Evolutionary conservation across 2,888 invertebrate genomes (phyloP).

Genomic region (Acleris sparsana): DNA sequence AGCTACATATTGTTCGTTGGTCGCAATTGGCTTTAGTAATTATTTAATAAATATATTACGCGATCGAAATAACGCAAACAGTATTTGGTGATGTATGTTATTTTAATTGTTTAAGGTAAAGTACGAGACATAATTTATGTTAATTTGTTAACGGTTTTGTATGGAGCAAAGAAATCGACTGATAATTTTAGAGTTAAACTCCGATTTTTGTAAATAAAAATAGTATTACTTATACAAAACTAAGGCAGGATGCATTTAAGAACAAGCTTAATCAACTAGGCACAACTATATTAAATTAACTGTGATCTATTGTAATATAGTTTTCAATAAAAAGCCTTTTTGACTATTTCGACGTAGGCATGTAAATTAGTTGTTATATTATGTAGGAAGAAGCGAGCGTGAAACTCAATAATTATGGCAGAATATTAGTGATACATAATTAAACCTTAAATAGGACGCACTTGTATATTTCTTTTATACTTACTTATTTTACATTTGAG

Average conservation of each 20-base stretch:
- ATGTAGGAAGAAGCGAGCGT: slow-evolving; percentile 14
- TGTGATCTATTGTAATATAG: slow-evolving; percentile 64
- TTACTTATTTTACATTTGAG: slow-evolving; percentile 19
- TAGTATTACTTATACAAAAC: slow-evolving; percentile 38
- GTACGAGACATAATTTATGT: slow-evolving; percentile 38
- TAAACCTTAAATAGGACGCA: slow-evolving; percentile 21
- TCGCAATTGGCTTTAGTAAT: too few species aligned
- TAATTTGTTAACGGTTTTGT: slow-evolving; percentile 52
- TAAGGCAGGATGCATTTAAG: slow-evolving; percentile 46
- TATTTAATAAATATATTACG: not conserved
- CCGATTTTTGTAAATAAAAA: slow-evolving; percentile 54
- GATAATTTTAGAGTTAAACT: slow-evolving; percentile 71
- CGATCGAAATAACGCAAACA: slow-evolving; percentile 10
- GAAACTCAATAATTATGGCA: slow-evolving; percentile 23
- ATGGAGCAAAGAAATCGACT: slow-evolving; percentile 69
- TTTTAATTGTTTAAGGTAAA: slow-evolving; percentile 16
- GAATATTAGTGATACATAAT: slow-evolving; percentile 27
- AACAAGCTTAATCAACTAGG: slow-evolving; percentile 63
- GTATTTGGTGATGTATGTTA: slow-evolving; percentile 21
- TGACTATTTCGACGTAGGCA: slow-evolving; percentile 42
- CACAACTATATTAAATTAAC: slow-evolving; percentile 52
- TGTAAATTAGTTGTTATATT: slow-evolving; percentile 36
- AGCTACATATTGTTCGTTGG: too few species aligned
- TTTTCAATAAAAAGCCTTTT: slow-evolving; percentile 24
- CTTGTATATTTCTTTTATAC: slow-evolving; percentile 16